Evolutionary conservation across 2,113 vertebrate species (phyloP).

Genomic region (Chionis minor): DNA sequence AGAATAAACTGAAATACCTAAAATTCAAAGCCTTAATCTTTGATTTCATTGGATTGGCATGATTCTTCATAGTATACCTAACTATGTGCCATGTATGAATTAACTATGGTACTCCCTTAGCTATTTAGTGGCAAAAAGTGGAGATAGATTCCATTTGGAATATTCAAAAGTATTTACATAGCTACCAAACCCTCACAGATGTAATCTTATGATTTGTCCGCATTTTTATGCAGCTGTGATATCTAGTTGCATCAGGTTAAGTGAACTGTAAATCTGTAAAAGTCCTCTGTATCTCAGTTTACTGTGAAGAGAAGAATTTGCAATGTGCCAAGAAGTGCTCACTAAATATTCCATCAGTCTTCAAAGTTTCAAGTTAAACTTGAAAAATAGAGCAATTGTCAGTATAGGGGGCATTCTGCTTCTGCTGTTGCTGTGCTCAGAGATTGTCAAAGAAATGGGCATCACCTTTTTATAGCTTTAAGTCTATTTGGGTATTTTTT

Average conservation of each 20-base stretch:
- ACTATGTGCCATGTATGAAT: not conserved
- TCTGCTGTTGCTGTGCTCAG: not conserved
- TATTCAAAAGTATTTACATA: not conserved
- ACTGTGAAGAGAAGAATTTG: conserved; percentile 7
- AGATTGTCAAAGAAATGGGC: not conserved
- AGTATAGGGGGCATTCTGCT: not conserved
- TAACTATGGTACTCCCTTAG: not conserved
- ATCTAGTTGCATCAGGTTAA: not conserved
- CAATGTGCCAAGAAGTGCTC: conserved; percentile 54
- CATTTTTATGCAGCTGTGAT: not conserved
- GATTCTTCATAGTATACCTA: not conserved
- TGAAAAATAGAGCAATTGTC: conserved; percentile 57
- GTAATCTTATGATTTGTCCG: not conserved
- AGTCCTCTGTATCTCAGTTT: not conserved
- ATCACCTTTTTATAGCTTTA: not conserved
- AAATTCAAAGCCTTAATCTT: not conserved
- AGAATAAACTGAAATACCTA: not conserved
- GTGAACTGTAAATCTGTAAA: not conserved
- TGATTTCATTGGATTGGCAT: not conserved
- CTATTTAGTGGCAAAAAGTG: not conserved
- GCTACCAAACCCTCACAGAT: not conserved
- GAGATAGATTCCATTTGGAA: not conserved
- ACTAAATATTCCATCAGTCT: conserved; percentile 61
- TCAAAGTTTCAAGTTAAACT: conserved; percentile 54
- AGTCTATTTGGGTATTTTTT: not conserved